phyloP scores from a whole-genome alignment of 2,888 invertebrate species.

The Eilema depressum region DNA sequence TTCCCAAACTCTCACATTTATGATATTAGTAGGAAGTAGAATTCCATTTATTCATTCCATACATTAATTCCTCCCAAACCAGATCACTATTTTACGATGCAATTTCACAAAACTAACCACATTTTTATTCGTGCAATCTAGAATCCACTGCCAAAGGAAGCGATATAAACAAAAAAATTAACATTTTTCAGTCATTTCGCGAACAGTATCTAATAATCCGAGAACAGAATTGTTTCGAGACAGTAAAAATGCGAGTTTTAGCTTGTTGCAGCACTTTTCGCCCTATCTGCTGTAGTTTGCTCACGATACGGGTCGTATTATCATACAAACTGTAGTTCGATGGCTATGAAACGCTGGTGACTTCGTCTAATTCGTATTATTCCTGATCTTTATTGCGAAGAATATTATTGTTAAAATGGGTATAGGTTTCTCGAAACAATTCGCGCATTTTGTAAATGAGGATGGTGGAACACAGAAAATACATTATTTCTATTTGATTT shows the following conservation, averaged over 20 bases:
- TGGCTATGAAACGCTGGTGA: slow-evolving; percentile 27
- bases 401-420: slow-evolving; percentile 10
- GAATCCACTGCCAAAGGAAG: background rate
- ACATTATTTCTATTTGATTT: too few species aligned
- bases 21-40: too few species aligned
- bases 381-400: slow-evolving; percentile 33
- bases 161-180: background rate
- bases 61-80: background rate
- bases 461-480: too few species aligned
- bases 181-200: slow-evolving; percentile 15
- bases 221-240: slow-evolving; percentile 20
- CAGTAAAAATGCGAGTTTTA: slow-evolving; percentile 25
- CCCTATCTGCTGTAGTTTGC: slow-evolving; percentile 35
- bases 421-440: background rate
- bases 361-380: slow-evolving; percentile 31
- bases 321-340: slow-evolving; percentile 49
- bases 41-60: too few species aligned
- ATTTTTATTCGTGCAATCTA: background rate
- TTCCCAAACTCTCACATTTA: too few species aligned
- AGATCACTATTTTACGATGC: background rate
- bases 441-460: background rate
- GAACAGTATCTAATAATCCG: slow-evolving; percentile 14
- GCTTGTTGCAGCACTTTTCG: slow-evolving; percentile 33
- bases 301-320: slow-evolving; percentile 35
- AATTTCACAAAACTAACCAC: background rate